Evolutionary conservation across 2,797 vertebrate genomes (phyloP).

Genomic region (Botia almorhae): DNA sequence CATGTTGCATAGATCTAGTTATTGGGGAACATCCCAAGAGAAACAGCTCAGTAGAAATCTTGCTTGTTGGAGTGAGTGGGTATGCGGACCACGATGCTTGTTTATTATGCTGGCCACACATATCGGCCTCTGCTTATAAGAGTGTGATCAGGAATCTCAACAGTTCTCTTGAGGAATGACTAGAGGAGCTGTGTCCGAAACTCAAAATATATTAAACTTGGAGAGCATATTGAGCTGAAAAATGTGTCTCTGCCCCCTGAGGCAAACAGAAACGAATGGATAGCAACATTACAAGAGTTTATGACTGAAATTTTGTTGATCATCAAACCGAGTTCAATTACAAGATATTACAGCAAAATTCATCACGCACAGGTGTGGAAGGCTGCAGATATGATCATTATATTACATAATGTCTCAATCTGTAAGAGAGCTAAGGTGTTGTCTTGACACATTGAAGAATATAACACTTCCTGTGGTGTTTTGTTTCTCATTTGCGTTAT

Average conservation of each 20-base stretch:
- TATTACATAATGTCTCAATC: not conserved
- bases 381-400: not conserved
- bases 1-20: conserved; percentile 3
- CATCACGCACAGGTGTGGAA: not conserved
- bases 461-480: not conserved
- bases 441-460: not conserved
- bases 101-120: conserved; percentile 51
- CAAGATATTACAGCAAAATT: not conserved
- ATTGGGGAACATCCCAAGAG: not conserved
- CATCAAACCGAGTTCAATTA: not conserved
- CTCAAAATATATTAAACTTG: conserved; percentile 20
- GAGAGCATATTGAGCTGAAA: not conserved
- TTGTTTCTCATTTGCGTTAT: conserved; percentile 30
- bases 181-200: conserved; percentile 1
- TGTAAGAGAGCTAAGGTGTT: not conserved
- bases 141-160: conserved; percentile 10
- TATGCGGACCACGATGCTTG: conserved; percentile 34
- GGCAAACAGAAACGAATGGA: conserved; percentile 13
- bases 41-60: conserved; percentile 2
- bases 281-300: conserved; percentile 17
- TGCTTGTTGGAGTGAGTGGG: conserved; percentile 46
- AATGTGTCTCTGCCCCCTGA: conserved; percentile 8
- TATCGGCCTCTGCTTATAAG: conserved; percentile 60
- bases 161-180: conserved; percentile 23
- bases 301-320: conserved; percentile 1